Evolutionary conservation across 2,797 vertebrate genomes (phyloP), one percentile per base, ranked within the genome.

Genomic region (Coracias cyanogaster): DNA sequence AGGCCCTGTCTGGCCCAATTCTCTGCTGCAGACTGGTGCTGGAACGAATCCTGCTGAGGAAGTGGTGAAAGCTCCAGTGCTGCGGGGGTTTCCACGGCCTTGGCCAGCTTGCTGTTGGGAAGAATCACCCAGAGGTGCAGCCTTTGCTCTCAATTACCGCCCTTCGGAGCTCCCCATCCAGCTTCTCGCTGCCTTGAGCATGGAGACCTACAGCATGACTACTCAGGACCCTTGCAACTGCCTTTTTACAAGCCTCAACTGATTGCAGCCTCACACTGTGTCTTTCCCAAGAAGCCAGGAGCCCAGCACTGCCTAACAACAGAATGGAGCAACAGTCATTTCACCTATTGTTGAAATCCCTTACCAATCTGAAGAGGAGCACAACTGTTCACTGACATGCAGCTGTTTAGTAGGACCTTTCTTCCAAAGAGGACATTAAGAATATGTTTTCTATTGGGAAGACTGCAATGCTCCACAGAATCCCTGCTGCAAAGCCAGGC

Each of bases 21-120:
- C 78, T 66, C 92, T 2, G 4, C 78, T 82, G 41, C 62, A 84
- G 55, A 84, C 37, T 24, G 4, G 57, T 5, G 31, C 73, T 71
- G 86, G 90, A 86, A 89, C 4, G 9, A 62, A 76, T 80, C 77
- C 77, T 64, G 35, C 48, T 3, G 0, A 91, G 87, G 88, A 94
- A 89, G 70, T 49, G 90, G 88, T 71, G 82, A 94, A 93, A 94
- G 77, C 82, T 79, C 62, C 73, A 82, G 60, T 28, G 81, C 88
- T 77, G 51, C 20, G 43, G 80, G 73, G 82, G 51, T 77, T 96
- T 94, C 91, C 85, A 90, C 41, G 82, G 80, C 61, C 73, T 60
- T 35, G n/a, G 51, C 76, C 65, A 82, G 61, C n/a, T 52, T 19
- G 39, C 70, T 51, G 20, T 48, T 4, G 4, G 84, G 62, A 93